These are phyloP conservation scores for Bombycilla garrulus DNA, from an alignment of 2,113 vertebrate species.

Conservation along the genomic window DNA sequence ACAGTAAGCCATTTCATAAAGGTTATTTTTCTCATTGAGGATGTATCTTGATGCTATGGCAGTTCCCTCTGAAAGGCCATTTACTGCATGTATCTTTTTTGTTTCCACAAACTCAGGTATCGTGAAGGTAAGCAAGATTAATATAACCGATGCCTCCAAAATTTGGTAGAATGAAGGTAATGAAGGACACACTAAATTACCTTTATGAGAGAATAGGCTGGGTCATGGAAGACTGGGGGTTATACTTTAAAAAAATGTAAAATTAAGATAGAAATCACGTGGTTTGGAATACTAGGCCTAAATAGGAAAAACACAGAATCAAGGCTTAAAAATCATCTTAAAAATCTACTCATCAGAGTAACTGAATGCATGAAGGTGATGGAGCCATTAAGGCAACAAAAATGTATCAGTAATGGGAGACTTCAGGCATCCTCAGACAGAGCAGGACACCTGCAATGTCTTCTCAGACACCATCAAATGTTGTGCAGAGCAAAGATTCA, in stretches of 20 bases:
- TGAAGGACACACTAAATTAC: not conserved
- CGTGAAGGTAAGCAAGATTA: not conserved
- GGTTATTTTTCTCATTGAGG: not conserved
- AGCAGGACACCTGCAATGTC: not conserved
- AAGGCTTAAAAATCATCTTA: not conserved
- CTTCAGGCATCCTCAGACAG: not conserved
- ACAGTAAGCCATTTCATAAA: not conserved
- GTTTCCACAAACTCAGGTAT: not conserved
- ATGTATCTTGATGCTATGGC: not conserved
- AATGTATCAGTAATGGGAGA: not conserved
- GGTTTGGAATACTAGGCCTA: not conserved
- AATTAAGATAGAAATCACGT: not conserved
- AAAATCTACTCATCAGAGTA: not conserved
- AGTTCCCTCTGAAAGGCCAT: not conserved
- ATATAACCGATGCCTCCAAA: not conserved
- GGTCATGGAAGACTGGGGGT: not conserved
- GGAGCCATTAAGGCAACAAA: not conserved
- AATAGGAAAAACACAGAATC: not conserved
- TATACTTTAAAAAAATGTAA: not conserved
- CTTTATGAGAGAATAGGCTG: not conserved
- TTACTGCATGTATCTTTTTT: not conserved
- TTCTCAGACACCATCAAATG: not conserved
- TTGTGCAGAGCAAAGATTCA: rapidly evolving
- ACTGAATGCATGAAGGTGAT: not conserved
- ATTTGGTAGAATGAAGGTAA: not conserved